A percentile compares a stretch with the other conserved stretches of the same genome.
These are phyloP conservation scores for Alouatta palliata DNA, from an alignment of 2,113 vertebrate species.

Conservation along the genomic window DNA sequence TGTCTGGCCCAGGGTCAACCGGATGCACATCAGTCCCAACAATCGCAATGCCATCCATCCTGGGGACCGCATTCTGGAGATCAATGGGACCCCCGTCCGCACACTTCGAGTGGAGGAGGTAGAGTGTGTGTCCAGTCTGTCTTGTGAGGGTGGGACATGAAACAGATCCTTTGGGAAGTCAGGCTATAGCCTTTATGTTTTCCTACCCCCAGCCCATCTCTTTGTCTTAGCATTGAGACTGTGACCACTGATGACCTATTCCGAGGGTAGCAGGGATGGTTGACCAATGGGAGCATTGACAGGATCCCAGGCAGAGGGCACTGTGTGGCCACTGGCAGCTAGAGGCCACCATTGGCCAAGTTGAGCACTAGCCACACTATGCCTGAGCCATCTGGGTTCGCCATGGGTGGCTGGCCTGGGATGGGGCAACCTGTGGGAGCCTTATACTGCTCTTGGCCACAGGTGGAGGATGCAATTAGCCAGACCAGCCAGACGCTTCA, in stretches of 20 bases:
- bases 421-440: neutral
- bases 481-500: conserved; percentile 94
- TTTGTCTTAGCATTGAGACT: neutral
- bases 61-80: conserved; percentile 97
- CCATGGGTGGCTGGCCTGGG: neutral
- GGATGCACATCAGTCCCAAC: conserved; percentile 94
- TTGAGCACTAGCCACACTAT: neutral
- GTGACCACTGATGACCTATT: neutral
- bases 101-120: conserved; percentile 93
- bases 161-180: neutral
- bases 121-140: neutral
- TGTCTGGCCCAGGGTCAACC: conserved; percentile 88
- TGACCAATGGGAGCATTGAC: neutral
- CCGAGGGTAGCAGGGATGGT: neutral
- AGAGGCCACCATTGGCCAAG: conserved; percentile 16
- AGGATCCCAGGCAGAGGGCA: conserved; percentile 7
- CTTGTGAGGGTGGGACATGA: neutral
- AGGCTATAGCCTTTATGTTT: neutral
- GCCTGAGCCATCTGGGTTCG: conserved; percentile 9
- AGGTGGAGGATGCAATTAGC: conserved; percentile 95
- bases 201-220: neutral
- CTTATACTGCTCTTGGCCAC: conserved; percentile 46
- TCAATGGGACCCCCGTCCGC: conserved; percentile 93
- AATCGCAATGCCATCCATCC: conserved; percentile 95
- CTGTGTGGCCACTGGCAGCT: neutral